Base-by-base conservation (phyloP, 2,797 vertebrate species). In the Siniperca obscura region DNA sequence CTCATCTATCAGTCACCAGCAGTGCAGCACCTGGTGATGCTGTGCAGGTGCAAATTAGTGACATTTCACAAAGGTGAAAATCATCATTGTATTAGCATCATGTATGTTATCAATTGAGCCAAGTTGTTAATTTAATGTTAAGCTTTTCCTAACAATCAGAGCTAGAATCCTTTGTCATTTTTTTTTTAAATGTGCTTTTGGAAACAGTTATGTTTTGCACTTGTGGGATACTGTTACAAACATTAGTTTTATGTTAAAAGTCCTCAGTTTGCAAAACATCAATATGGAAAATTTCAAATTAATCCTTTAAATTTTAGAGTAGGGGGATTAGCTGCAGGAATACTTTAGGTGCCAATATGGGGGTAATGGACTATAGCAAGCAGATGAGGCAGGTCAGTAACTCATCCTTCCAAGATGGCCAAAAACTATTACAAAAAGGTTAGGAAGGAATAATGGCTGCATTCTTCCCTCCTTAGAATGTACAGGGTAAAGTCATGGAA, bases 321-420 rank as follows among this genome's bases (percentile, higher is more conserved):
- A 48, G 48, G 22, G 34, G 7, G 34, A 48, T 50, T 70, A 80
- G 75, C 72, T 57, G 78, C 53, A 65, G 71, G 9, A 46, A 38
- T 3, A 61, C 59, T 84, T 87, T 77, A 25, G 70, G 69, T 61
- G 60, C 67, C 5, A 44, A 75, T 70, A 40, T 40, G 34, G 25
- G n/a, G 64, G 57, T 44, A 77, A 71, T 65, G n/a, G 71, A 83
- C 34, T 77, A 82, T 66, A 66, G 76, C 71, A 76, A 78, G 81
- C 76, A 88, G 76, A 87, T 68, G 66, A 75, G 87, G 62, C 81
- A 65, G 78, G 80, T 87, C 76, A 84, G 76, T 57, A 70, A 88
- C 50, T 83, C 67, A 79, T 82, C 84, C 56, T 85, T 82, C 56
- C 74, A 81, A 83, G 53, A 83, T 42, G 36, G 66, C 40, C 69